phyloP scores from a whole-genome alignment of 2,888 invertebrate species.

The Trichopria drosophilae region DNA sequence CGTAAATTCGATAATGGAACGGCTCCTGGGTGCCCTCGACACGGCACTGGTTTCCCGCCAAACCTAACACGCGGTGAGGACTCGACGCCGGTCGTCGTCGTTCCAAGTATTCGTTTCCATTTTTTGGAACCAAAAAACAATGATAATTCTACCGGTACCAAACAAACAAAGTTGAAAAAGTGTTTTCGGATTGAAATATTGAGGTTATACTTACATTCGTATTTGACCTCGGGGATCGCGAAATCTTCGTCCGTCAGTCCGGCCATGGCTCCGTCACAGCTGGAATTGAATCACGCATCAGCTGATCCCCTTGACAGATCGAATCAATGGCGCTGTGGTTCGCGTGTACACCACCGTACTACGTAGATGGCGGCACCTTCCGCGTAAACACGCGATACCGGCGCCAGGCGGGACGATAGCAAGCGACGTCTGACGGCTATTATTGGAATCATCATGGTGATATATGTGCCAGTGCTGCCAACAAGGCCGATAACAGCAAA shows the following conservation, averaged over 20 bases:
- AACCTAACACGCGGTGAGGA: slow-evolving; percentile 23
- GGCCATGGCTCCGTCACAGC: slow-evolving; percentile 47
- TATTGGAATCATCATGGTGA: too few species aligned
- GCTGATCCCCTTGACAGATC: slow-evolving; percentile 51
- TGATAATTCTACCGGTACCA: too few species aligned
- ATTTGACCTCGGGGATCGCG: slow-evolving; percentile 69
- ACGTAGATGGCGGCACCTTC: slow-evolving; percentile 39
- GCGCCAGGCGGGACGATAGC: too few species aligned
- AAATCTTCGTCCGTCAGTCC: slow-evolving; percentile 67
- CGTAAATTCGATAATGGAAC: neutral
- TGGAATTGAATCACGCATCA: slow-evolving; percentile 53
- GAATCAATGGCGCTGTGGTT: slow-evolving; percentile 39
- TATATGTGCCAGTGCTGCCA: too few species aligned
- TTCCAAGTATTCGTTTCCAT: too few species aligned
- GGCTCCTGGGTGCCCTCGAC: neutral
- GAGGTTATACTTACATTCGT: slow-evolving; percentile 72
- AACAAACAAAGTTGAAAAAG: too few species aligned
- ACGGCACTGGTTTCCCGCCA: slow-evolving; percentile 33
- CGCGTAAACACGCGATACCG: slow-evolving; percentile 10
- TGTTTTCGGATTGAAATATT: neutral
- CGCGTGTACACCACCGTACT: slow-evolving; percentile 19
- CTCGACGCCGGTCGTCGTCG: slow-evolving; percentile 9
- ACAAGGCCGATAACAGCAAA: too few species aligned
- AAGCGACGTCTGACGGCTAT: too few species aligned
- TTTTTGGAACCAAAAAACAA: too few species aligned